Evolutionary conservation across 2,797 vertebrate genomes (phyloP).

Genomic region (Botia kubotai): DNA sequence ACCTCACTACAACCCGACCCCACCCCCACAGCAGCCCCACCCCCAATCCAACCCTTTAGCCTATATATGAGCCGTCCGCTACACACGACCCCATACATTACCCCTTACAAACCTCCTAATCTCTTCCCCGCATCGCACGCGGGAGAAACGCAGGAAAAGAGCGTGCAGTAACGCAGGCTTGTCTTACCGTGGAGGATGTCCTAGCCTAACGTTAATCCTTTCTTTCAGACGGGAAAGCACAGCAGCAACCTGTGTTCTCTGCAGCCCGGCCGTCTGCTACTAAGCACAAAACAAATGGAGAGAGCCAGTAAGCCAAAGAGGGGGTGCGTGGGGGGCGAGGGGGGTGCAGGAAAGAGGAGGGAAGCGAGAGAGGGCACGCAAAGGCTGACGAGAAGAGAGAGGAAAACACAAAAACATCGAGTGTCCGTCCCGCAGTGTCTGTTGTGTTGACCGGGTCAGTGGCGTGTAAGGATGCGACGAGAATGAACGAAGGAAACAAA

Average conservation of each 20-base stretch:
- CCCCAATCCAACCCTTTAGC: slow-evolving; percentile 74
- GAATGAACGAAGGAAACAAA: too few relatives aligned
- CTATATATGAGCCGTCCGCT: slow-evolving; percentile 71
- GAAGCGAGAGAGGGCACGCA: slow-evolving; percentile 72
- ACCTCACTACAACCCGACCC: slow-evolving; percentile 62
- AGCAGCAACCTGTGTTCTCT: slow-evolving; percentile 72
- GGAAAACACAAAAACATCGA: slow-evolving; percentile 41
- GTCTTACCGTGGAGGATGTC: slow-evolving; percentile 78
- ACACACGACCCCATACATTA: slow-evolving; percentile 32
- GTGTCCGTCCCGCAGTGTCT: slow-evolving; percentile 57
- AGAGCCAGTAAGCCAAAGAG: slow-evolving; percentile 44
- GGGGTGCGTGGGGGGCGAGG: slow-evolving; percentile 51
- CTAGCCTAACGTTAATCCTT: slow-evolving; percentile 81
- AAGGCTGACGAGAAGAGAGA: slow-evolving; percentile 68
- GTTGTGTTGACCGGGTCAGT: slow-evolving; percentile 65
- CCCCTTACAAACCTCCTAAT: slow-evolving; percentile 42
- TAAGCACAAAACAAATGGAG: slow-evolving; percentile 45
- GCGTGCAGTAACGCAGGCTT: slow-evolving; percentile 76
- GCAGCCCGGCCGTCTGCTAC: slow-evolving; percentile 71
- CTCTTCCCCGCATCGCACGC: slow-evolving; percentile 9
- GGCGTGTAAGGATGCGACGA: slow-evolving; percentile 71
- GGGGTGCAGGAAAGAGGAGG: slow-evolving; percentile 67
- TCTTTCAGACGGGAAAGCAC: slow-evolving; percentile 67
- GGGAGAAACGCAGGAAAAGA: slow-evolving; percentile 25
- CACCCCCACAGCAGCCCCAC: slow-evolving; percentile 67